Evolutionary conservation across 2,888 invertebrate species (phyloP).

Genomic region (Metopia argyrocephala): DNA sequence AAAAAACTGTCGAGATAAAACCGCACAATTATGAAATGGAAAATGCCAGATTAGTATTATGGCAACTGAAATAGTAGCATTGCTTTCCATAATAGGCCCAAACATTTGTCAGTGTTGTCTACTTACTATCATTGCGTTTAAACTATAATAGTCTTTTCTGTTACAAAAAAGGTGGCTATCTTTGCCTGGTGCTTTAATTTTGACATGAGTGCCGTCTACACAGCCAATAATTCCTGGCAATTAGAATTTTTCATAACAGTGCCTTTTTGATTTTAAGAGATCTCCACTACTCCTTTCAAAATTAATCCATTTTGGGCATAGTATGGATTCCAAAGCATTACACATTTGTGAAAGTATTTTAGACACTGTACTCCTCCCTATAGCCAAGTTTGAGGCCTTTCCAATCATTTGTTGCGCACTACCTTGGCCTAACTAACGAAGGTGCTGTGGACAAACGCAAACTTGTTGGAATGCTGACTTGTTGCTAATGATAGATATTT

Average conservation of each 20-base stretch:
- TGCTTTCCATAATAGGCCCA: too few species aligned
- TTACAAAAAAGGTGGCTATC: neutral
- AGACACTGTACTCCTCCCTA: neutral
- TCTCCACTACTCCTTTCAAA: neutral
- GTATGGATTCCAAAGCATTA: neutral
- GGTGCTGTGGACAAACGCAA: conserved; percentile 2
- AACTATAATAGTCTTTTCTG: neutral
- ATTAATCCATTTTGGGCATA: neutral
- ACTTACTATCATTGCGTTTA: neutral
- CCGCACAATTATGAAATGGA: too few species aligned
- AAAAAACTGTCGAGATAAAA: too few species aligned
- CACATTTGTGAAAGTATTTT: neutral
- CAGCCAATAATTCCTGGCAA: neutral
- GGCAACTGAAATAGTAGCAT: too few species aligned
- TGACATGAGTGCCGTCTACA: neutral
- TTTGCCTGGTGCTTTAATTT: neutral
- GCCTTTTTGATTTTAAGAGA: neutral
- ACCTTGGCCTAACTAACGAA: conserved; percentile 10
- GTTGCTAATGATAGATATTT: neutral
- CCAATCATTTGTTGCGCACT: conserved; percentile 17
- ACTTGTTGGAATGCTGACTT: conserved; percentile 9
- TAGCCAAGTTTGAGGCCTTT: neutral
- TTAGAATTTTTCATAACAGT: neutral
- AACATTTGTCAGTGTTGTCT: neutral
- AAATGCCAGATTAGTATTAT: too few species aligned